Base-by-base conservation (phyloP, 2,888 invertebrate species). In the Aleiodes leptofemur region DNA sequence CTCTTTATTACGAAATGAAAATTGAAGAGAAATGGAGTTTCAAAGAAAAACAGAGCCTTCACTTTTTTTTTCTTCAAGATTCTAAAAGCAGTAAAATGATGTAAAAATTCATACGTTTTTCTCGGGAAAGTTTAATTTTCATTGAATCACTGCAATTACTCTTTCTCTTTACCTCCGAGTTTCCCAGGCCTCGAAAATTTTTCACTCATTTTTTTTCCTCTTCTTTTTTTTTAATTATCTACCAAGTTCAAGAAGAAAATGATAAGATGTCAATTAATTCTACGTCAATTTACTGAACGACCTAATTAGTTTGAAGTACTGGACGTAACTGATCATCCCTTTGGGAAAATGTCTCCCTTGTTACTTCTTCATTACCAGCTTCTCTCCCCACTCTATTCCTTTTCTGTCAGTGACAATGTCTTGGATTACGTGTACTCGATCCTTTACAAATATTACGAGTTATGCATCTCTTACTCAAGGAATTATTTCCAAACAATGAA, bases 131-230 rank as follows among this genome's bases (percentile, higher is more conserved):
- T 57, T 57, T 11, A 57, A 57, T 29, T 57, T 57, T 31, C 13
- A 31, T 11, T 57, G 31, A 57, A 57, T 56, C 57, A 57, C 57
- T 57, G 31, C 6, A 9, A 57, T 31, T 57, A 59, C 13, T 59
- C 4, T 59, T 34, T 7, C 34, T 59, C 34, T 59, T 38, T 57
- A 57, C 34, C 34, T 56, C 56, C 50, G 13, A n/a, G 14, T 51
- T 51, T 14, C n/a, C 14, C 14, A 51, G n/a, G 51, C 51, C 51
- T 51, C 2, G 14, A 14, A 7, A 50, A 50, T 50, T n/a, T 14
- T 3, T 8, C 51, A 51, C 11, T 13, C 8, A 51, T 51, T 51
- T 51, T 9, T 11, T 14, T n/a, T 51, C 13, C 4, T 51, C n/a
- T 14, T 6, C 14, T 8, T 51, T 14, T 14, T n/a, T 14, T 14